Evolutionary conservation across 2,797 vertebrate species (phyloP), one percentile per base, ranked within the genome.

Genomic region (Fringilla coelebs): DNA sequence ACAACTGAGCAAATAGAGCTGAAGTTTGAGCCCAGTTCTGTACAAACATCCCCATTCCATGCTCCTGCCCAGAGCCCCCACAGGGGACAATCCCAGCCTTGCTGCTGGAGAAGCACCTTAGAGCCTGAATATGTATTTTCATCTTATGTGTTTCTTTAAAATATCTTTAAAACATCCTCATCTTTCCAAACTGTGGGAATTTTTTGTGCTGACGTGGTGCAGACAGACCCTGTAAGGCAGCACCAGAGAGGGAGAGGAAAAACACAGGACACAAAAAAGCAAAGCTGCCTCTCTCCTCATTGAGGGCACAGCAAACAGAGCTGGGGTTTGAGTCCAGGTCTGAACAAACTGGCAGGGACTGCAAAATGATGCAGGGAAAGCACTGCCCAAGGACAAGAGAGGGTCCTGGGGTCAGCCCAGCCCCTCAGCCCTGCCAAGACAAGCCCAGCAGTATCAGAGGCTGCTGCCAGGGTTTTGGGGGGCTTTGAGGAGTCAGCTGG

Each of bases 31-130:
- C 13, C 38, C 58, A 31, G 26, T 4, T 76, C 78, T 80, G 57
- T 3, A n/a, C 46, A 29, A 49, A 52, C 0, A 1, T 2, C 15
- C 28, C 51, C 5, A 29, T 41, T n/a, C n/a, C 6, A 0, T 0
- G 1, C 1, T 28, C n/a, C 60, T 85, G 60, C 63, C 24, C 13
- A 4, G n/a, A n/a, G 28, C 17, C 16, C n/a, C 26, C 11, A 24
- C 26, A 48, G 46, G 24, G 24, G 46, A 25, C 46, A 48, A 9
- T 14, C 46, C 46, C 46, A 48, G 46, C 46, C 46, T 48, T 48
- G 24, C 46, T 48, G 46, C 46, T 48, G 46, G 46, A 48, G 46
- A 48, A 48, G 8, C 24, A 48, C 46, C 46, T 48, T 25, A 48
- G 46, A 48, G 46, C 46, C 46, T 48, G 8, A 48, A 48, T 25